Evolutionary conservation across 23 tunicate species (phyloP), one percentile per base, ranked within the genome.

Genomic region (Pegea sp.): DNA sequence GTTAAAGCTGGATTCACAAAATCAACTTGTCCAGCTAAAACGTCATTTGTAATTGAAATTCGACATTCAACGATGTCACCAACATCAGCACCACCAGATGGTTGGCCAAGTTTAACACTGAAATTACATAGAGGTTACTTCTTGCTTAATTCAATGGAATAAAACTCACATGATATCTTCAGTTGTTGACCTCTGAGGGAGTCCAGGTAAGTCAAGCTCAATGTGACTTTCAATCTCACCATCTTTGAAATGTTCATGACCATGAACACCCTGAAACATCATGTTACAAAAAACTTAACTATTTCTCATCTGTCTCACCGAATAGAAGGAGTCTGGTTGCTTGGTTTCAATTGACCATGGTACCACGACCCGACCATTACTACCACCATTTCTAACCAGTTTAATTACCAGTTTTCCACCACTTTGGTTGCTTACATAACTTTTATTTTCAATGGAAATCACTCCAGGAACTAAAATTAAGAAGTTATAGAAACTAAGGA

Each of bases 281-380:
- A n/a, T n/a, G n/a, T n/a, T n/a, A n/a, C n/a, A n/a, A n/a, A n/a
- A n/a, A n/a, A n/a, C n/a, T n/a, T n/a, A n/a, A n/a, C n/a, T n/a
- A n/a, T n/a, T n/a, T n/a, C n/a, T n/a, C n/a, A n/a, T n/a, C n/a
- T n/a, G n/a, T n/a, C n/a, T n/a, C 44, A 78, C 92, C 19, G 64
- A 29, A 55, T 78, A 78, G 1, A 76, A 76, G 18, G 81, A 72
- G 8, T 64, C 34, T 31, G 29, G 38, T 4, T 48, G 26, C 13
- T 52, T 72, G 31, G 52, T 28, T 30, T 74, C 66, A 1, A 74
- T 54, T 33, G 54, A 61, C 95, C 95, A 84, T 22, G 95, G 95
- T 53, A 84, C 95, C 44, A 84, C 86, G 24, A 84, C 64, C 29
- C 86, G 64, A 29, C 95, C 95, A 27, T 46, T 48, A 34, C 34